phyloP scores from a whole-genome alignment of 2,113 vertebrate genomes.

The Donacobius atricapilla region DNA sequence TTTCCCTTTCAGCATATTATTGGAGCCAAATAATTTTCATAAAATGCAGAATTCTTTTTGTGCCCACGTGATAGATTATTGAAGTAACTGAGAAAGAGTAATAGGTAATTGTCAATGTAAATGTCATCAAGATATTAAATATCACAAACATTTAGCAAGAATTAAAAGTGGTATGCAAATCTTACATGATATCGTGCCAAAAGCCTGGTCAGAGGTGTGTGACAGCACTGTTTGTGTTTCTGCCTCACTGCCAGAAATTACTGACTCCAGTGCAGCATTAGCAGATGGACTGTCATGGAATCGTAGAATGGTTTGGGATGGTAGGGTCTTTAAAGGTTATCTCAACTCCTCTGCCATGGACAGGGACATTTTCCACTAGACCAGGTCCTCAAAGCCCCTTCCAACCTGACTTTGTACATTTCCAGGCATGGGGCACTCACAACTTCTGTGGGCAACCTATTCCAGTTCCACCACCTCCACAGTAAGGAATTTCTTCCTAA shows the following conservation, averaged over 20 bases:
- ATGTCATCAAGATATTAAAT: not conserved
- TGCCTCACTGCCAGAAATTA: not conserved
- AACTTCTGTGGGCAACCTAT: not conserved
- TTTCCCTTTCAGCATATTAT: not conserved
- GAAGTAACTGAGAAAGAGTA: not conserved
- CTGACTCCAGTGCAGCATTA: not conserved
- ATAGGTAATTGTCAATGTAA: not conserved
- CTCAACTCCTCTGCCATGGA: not conserved
- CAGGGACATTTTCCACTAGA: not conserved
- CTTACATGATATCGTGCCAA: not conserved
- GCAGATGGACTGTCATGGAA: not conserved
- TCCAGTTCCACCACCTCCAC: not conserved
- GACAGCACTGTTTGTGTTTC: not conserved
- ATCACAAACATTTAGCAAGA: not conserved
- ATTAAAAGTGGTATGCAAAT: not conserved
- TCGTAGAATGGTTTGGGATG: not conserved
- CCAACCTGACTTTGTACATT: not conserved
- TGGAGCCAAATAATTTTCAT: not conserved
- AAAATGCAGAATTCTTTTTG: not conserved
- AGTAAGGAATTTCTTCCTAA: not conserved
- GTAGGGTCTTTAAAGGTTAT: not conserved
- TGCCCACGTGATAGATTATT: not conserved
- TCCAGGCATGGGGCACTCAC: not conserved
- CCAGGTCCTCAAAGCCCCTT: not conserved
- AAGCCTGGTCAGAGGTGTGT: not conserved